Evolutionary conservation across 2,797 vertebrate genomes (phyloP).

Genomic region (Gymnothorax javanicus): DNA sequence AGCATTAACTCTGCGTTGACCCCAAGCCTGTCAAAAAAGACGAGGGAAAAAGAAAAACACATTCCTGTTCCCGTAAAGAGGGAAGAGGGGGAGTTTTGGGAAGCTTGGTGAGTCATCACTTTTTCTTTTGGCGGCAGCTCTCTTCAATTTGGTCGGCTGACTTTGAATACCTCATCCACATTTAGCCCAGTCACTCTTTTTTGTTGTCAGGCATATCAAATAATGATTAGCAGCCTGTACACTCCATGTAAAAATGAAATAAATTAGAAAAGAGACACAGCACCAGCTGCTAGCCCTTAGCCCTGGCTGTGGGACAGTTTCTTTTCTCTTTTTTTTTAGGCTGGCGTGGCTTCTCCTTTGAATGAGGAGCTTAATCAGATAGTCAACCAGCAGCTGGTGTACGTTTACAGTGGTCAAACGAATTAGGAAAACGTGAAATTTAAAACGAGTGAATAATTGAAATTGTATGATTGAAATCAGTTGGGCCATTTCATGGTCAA

Average conservation of each 20-base stretch:
- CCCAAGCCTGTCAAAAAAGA: slow-evolving; percentile 64
- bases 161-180: slow-evolving; percentile 22
- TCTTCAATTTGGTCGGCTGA: slow-evolving; percentile 45
- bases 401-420: slow-evolving; percentile 1
- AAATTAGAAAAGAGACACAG: slow-evolving; percentile 4
- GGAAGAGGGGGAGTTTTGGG: slow-evolving; percentile 73
- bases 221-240: slow-evolving; percentile 36
- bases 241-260: not conserved
- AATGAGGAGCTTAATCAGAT: slow-evolving; percentile 4
- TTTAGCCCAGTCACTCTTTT: not conserved
- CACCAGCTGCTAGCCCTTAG: not conserved
- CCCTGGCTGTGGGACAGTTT: not conserved
- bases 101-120: slow-evolving; percentile 80
- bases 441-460: slow-evolving; percentile 8
- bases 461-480: not conserved
- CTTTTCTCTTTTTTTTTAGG: not conserved
- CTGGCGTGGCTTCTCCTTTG: not conserved
- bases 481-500: no score
- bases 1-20: slow-evolving; percentile 67
- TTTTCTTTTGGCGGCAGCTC: slow-evolving; percentile 66
- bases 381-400: not conserved
- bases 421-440: not conserved
- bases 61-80: slow-evolving; percentile 78
- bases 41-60: slow-evolving; percentile 56
- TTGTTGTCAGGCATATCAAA: slow-evolving; percentile 26